Base-by-base conservation (phyloP, 2,888 invertebrate species). In the Lasioglossum oenotherae region DNA sequence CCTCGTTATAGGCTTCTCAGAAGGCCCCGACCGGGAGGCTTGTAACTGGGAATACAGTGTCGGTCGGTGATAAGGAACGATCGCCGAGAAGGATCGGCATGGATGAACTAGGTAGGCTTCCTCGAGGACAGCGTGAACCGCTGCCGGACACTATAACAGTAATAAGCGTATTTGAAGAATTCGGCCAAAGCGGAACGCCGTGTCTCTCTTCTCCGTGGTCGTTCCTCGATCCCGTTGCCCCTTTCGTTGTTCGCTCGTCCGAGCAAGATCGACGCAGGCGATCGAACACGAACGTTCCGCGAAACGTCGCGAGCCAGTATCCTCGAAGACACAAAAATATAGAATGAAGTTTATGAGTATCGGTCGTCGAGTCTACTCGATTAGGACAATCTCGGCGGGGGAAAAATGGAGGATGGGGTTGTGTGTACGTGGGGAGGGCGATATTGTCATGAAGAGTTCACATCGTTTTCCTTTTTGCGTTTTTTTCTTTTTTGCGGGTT, bases 381-480 rank as follows among this genome's bases (percentile, higher is more conserved):
- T 86, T 82, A 84, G 82, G 88, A 88, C 77, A 46, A 49, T 71
- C 84, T 85, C 78, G 76, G 72, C 23, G 23, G 38, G 57, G n/a
- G n/a, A n/a, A n/a, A 4, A 57, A 23, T 69, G 35, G 23, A 38
- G 69, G 69, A 57, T n/a, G 57, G 12, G 57, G 57, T 1, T 57
- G 10, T 49, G 16, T n/a, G 67, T 35, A 67, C 46, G 46, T 16
- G 64, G 80, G 78, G 80, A 77, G 83, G 74, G 80, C 79, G 89
- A 89, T 90, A 90, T 90, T 90, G 89, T 90, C 89, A 90, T 90
- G 87, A 88, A 89, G 90, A 89, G 77, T 84, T 80, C 79, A 79
- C 74, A 35, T 77, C 12, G 67, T 72, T 72, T 72, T 72, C n/a
- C 44, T 27, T 57, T 57, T n/a, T 57, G 12, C 12, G 23, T 27